Percentiles rank a stretch among this genome's conserved stretches.
These are phyloP conservation scores for Aix galericulata DNA, from an alignment of 2,113 vertebrate genomes.

Conservation along the genomic window DNA sequence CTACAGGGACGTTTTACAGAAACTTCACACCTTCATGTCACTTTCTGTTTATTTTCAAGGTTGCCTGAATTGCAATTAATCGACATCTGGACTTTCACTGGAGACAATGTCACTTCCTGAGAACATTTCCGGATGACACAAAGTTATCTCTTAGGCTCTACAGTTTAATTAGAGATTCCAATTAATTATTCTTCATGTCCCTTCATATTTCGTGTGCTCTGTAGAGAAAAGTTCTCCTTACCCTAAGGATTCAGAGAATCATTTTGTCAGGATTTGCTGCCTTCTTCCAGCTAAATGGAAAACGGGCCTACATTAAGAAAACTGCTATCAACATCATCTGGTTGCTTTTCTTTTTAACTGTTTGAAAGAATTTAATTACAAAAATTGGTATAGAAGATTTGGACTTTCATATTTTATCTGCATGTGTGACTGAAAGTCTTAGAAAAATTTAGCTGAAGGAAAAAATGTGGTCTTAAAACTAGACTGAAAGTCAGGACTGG, in stretches of 20 bases:
- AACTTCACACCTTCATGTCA: constrained; percentile 44
- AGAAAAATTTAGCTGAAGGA: background rate
- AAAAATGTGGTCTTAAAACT: background rate
- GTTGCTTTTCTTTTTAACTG: background rate
- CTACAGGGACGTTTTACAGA: constrained; percentile 39
- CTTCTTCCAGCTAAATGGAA: background rate
- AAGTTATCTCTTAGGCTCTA: constrained; percentile 15
- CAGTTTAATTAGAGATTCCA: constrained; percentile 46
- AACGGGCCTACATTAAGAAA: background rate
- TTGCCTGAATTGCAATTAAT: constrained; percentile 51
- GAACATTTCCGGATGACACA: constrained; percentile 37
- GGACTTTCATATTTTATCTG: background rate
- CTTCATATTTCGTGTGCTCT: constrained; percentile 13
- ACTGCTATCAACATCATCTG: background rate
- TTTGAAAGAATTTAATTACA: background rate
- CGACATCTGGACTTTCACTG: constrained; percentile 44
- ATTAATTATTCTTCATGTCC: constrained; percentile 17
- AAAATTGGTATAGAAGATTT: background rate
- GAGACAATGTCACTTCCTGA: constrained; percentile 48
- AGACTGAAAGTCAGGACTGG: background rate
- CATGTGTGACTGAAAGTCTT: background rate
- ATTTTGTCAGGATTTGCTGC: background rate
- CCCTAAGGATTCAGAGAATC: background rate
- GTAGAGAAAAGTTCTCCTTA: background rate
- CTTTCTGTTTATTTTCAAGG: constrained; percentile 57